These are phyloP conservation scores for Eudyptes chrysolophus DNA, from an alignment of 2,113 vertebrate genomes.

Conservation along the genomic window DNA sequence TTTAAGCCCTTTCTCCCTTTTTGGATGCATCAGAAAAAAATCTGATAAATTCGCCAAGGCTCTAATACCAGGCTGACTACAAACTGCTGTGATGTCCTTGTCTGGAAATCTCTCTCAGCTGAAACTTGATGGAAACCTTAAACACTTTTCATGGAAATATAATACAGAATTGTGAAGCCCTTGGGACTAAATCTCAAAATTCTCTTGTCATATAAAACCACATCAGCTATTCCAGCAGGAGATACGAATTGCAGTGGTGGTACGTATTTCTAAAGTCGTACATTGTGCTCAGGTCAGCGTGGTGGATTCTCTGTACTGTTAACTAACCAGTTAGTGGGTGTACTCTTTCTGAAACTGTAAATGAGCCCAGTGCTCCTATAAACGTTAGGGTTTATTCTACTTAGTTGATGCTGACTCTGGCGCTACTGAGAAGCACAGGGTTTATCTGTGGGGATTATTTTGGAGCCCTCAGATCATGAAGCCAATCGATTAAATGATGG, in stretches of 20 bases:
- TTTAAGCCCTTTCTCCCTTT: neutral
- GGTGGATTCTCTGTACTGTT: neutral
- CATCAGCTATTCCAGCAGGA: constrained; percentile 22
- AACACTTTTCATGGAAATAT: neutral
- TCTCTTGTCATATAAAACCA: neutral
- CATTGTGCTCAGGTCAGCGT: neutral
- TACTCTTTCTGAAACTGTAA: neutral
- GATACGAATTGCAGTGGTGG: constrained; percentile 6
- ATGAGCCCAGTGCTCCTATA: neutral
- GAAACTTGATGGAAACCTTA: neutral
- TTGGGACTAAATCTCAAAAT: neutral
- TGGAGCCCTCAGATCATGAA: neutral
- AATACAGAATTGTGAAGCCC: neutral
- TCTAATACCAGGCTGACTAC: neutral
- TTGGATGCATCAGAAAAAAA: neutral
- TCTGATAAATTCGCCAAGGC: neutral
- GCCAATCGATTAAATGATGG: neutral
- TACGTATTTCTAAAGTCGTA: neutral
- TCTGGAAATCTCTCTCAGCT: neutral
- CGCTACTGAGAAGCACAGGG: neutral
- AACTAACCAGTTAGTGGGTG: neutral
- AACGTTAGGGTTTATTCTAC: neutral
- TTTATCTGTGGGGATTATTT: neutral
- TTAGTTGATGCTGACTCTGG: neutral
- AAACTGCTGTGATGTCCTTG: neutral